phyloP scores from a whole-genome alignment of 2,113 vertebrate species.

The Oriolus oriolus region DNA sequence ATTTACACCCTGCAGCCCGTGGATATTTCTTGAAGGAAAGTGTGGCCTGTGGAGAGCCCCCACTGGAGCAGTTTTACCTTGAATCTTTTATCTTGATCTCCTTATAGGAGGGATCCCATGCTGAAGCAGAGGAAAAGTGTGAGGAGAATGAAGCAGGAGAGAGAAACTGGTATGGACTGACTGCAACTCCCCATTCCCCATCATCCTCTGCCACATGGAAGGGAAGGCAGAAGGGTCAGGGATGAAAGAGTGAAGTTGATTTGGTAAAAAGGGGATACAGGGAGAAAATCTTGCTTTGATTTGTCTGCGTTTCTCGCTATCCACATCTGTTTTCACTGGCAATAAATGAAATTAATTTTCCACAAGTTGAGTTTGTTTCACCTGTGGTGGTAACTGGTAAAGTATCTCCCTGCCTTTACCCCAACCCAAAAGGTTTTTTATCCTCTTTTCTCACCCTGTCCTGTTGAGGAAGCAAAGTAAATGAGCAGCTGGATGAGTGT shows the following conservation, averaged over 20 bases:
- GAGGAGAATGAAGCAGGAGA: background rate
- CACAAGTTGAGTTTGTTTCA: background rate
- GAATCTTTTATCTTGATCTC: too few species aligned
- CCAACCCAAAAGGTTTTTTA: background rate
- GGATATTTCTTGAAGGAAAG: background rate
- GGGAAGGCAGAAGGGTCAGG: background rate
- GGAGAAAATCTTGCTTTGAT: background rate
- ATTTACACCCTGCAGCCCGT: background rate
- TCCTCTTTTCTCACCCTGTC: background rate
- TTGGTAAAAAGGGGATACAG: background rate
- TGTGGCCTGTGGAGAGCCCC: background rate
- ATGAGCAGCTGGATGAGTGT: background rate
- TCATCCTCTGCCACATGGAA: fast-evolving
- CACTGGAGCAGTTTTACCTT: background rate
- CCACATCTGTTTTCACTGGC: background rate
- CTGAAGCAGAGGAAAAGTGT: background rate
- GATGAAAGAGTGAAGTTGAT: background rate
- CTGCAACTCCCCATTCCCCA: background rate
- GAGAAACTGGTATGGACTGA: background rate
- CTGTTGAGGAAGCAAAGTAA: background rate
- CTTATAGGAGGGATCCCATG: background rate
- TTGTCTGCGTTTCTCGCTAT: background rate
- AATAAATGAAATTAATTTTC: background rate
- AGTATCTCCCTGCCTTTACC: background rate
- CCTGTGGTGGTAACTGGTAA: background rate